Base-by-base conservation (phyloP, 1,140 invertebrate species). In the Rhagoletis zephyria region DNA sequence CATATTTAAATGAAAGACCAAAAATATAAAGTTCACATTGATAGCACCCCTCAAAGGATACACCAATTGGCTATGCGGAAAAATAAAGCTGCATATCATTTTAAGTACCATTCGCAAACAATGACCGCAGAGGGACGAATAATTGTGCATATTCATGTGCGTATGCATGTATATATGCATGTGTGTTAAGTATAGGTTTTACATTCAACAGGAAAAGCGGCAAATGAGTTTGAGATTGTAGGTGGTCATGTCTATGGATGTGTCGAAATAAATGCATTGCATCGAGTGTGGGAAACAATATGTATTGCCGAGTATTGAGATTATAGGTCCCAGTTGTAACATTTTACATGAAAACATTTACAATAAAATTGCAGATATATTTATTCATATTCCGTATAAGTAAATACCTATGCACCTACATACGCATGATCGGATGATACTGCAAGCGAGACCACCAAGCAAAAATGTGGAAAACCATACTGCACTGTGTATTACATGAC, bases 281-380 rank as follows among this genome's bases (percentile, higher is more conserved):
- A 19, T 59, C 6, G 74, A 81, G 7, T 81, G 74, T 9, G 5
- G 74, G 48, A 81, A 3, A 30, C 1, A 30, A 1, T 30, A 30
- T 30, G 19, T 14, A 51, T 9, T 81, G 74, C 74, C 10, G 48
- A 81, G 56, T 19, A 59, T 30, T 56, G 74, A 51, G 74, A 81
- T 81, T 56, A 81, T 81, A 51, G n/a, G 74, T 81, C 74, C 74
- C 74, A 59, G 74, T 81, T 81, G 74, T 59, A 81, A 81, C 74
- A 81, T 81, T 81, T 19, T 14, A 16, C 48, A 56, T 81, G 19
- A 56, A 81, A 81, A 81, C 19, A 56, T 59, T 16, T 81, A 59
- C 74, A 81, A 81, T 81, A 81, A 81, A 81, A 59, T 81, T 14
- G 51, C 19, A 81, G 56, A 81, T 81, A 81, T 81, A 48, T 48